phyloP scores from a whole-genome alignment of 2,797 vertebrate genomes.

The Acomys russatus region DNA sequence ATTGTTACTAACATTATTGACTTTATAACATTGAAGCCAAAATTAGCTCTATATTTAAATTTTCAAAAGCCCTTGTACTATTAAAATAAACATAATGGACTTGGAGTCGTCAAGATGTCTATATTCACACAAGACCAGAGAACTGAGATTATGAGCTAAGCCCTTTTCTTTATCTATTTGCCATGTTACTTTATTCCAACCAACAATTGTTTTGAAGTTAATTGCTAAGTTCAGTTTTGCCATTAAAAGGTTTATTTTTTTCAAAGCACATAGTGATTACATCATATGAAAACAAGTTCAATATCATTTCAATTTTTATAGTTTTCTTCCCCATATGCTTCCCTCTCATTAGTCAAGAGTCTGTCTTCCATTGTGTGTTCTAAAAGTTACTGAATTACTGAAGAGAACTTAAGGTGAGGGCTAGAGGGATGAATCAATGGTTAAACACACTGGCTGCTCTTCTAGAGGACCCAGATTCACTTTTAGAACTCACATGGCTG shows the following conservation, averaged over 20 bases:
- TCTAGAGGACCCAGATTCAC: background rate
- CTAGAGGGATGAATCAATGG: background rate
- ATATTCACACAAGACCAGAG: background rate
- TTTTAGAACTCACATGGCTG: background rate
- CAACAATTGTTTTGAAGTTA: background rate
- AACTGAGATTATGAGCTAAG: background rate
- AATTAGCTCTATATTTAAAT: constrained; percentile 6
- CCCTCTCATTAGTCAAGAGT: background rate
- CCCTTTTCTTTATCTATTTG: background rate
- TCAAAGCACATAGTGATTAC: background rate
- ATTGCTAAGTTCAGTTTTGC: constrained; percentile 3
- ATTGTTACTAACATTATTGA: background rate
- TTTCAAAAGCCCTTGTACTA: background rate
- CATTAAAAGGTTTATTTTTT: background rate
- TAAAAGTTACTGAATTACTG: background rate
- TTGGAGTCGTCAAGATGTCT: background rate
- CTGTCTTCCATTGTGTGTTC: background rate
- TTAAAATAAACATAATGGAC: background rate
- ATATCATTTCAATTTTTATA: background rate
- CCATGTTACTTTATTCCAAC: background rate
- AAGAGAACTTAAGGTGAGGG: background rate
- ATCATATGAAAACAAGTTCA: background rate
- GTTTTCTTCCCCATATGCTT: background rate
- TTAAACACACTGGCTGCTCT: background rate
- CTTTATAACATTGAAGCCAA: background rate